phyloP scores from a whole-genome alignment of 2,888 invertebrate species.

The Coecobrya sp. region DNA sequence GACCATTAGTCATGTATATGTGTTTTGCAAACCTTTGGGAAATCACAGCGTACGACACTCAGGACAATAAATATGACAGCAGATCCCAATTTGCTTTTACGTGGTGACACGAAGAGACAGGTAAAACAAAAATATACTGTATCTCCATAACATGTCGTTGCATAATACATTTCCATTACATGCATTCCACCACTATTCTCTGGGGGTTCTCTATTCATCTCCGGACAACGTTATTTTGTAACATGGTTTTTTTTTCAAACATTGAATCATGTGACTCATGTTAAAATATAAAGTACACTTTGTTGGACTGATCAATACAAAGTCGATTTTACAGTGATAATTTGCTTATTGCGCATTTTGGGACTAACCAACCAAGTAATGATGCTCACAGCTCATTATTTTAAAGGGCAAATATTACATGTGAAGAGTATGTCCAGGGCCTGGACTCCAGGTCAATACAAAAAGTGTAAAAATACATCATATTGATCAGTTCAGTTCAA shows the following conservation, averaged over 20 bases:
- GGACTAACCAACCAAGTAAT: too few relatives aligned
- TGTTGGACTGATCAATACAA: too few relatives aligned
- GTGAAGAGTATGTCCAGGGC: too few relatives aligned
- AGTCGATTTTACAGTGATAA: too few relatives aligned
- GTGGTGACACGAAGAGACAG: background rate
- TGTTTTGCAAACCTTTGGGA: conserved; percentile 15
- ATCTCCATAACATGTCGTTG: background rate
- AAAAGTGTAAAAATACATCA: too few relatives aligned
- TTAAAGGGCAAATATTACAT: too few relatives aligned
- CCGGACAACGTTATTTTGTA: background rate
- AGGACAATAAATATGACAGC: background rate
- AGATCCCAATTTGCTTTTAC: conserved; percentile 11
- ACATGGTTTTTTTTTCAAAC: background rate
- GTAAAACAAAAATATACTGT: background rate
- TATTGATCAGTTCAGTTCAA: too few relatives aligned
- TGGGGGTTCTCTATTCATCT: background rate
- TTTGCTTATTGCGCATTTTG: too few relatives aligned
- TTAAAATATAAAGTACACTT: too few relatives aligned
- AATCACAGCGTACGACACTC: background rate
- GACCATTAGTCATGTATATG: background rate
- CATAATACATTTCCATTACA: background rate
- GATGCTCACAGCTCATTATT: too few relatives aligned
- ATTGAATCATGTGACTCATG: too few relatives aligned
- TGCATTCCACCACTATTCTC: background rate
- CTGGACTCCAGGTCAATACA: too few relatives aligned